Percentiles rank a stretch among this genome's conserved stretches.
Evolutionary conservation across 2,888 invertebrate genomes (phyloP).

Genomic region (Petrolisthes manimaculis): DNA sequence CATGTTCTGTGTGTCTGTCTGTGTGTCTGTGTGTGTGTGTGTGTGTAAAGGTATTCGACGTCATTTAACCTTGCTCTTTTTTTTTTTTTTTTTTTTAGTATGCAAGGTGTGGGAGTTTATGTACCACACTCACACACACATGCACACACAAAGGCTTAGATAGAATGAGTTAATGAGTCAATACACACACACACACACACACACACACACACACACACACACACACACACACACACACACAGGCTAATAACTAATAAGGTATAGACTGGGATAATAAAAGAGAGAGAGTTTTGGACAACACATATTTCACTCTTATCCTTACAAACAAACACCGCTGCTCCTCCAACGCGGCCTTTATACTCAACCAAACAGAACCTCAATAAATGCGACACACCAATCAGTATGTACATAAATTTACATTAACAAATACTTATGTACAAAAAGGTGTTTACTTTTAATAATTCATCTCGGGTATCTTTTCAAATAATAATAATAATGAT

Average conservation of each 20-base stretch:
- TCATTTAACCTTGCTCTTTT: no score
- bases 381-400: neutral
- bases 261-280: neutral
- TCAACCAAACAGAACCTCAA: constrained; percentile 37
- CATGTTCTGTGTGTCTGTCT: no score
- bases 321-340: constrained; percentile 35
- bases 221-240: constrained; percentile 21
- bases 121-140: neutral
- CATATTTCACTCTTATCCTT: constrained; percentile 47
- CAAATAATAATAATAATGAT: constrained; percentile 29
- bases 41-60: no score
- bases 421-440: constrained; percentile 46
- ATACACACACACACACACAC: constrained; percentile 32
- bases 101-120: no score
- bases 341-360: neutral
- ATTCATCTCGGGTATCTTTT: neutral
- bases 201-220: constrained; percentile 14
- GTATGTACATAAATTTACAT: constrained; percentile 53
- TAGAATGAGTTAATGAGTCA: constrained; percentile 7
- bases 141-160: neutral
- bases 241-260: neutral
- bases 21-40: no score
- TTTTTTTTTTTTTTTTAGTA: no score
- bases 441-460: constrained; percentile 17
- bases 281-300: constrained; percentile 40